These are phyloP conservation scores for Zoanthus gigantus DNA, from an alignment of 92 coral and sea anemone genomes.

Conservation along the genomic window DNA sequence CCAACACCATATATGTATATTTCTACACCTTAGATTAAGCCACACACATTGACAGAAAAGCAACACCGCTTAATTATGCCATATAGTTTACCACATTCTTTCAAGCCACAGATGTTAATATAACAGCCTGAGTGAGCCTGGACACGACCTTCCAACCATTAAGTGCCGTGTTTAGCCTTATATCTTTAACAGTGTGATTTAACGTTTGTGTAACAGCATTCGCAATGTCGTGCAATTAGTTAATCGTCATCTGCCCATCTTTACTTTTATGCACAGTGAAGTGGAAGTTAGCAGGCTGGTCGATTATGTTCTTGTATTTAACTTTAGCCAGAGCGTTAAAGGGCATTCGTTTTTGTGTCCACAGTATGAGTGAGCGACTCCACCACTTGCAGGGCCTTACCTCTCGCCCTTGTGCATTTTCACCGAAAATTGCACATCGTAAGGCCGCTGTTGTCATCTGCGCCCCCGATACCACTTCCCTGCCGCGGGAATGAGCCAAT, in stretches of 20 bases:
- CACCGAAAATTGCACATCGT: constrained; percentile 74
- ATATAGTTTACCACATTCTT: constrained; percentile 33
- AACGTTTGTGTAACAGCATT: constrained; percentile 40
- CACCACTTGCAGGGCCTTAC: constrained; percentile 74
- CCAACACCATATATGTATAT: constrained; percentile 24
- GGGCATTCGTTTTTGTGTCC: constrained; percentile 46
- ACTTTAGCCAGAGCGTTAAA: constrained; percentile 48
- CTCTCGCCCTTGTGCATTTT: constrained; percentile 84
- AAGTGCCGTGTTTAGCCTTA: constrained; percentile 47
- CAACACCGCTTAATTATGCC: constrained; percentile 3
- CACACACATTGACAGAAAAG: background rate
- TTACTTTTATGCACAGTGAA: constrained; percentile 49
- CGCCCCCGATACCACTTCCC: constrained; percentile 98
- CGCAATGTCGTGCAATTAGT: constrained; percentile 51
- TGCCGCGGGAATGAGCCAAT: constrained; percentile 99
- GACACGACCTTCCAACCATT: constrained; percentile 54
- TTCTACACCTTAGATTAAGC: constrained; percentile 19
- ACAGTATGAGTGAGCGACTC: background rate
- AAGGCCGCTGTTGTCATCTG: constrained; percentile 93
- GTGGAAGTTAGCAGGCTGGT: constrained; percentile 51
- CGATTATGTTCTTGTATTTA: constrained; percentile 40
- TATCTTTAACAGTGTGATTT: constrained; percentile 28
- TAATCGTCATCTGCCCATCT: constrained; percentile 24
- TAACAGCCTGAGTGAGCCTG: constrained; percentile 45
- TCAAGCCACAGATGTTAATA: constrained; percentile 37